These are phyloP conservation scores for Oxyteleia sp. DNA, from an alignment of 2,888 invertebrate species.

Conservation along the genomic window DNA sequence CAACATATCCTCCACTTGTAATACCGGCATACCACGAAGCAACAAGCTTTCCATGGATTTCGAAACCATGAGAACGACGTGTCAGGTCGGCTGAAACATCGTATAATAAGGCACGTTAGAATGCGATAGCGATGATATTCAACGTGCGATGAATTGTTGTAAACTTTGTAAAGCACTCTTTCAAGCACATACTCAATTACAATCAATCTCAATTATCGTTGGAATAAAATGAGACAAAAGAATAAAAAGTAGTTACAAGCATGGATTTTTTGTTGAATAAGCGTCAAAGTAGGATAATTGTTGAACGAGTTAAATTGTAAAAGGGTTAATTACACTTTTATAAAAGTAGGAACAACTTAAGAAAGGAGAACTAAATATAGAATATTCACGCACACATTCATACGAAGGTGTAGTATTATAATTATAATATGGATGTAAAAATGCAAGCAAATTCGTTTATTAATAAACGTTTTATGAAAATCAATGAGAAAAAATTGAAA, in stretches of 20 bases:
- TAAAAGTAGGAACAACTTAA: neutral
- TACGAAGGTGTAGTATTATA: too few relatives aligned
- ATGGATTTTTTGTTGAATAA: neutral
- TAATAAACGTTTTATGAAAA: neutral
- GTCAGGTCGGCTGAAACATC: slow-evolving; percentile 89
- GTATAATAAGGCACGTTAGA: slow-evolving; percentile 56
- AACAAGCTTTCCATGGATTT: slow-evolving; percentile 88
- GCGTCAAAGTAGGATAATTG: slow-evolving; percentile 1
- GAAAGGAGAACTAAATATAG: neutral
- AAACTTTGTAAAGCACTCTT: neutral
- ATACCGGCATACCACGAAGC: slow-evolving; percentile 85
- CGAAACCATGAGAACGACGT: slow-evolving; percentile 90
- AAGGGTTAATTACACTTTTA: neutral
- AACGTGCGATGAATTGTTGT: neutral
- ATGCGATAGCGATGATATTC: slow-evolving; percentile 35
- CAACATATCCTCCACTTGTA: slow-evolving; percentile 87
- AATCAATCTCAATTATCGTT: slow-evolving; percentile 16
- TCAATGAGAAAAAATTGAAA: too few relatives aligned
- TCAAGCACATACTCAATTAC: slow-evolving; percentile 3
- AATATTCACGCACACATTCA: neutral
- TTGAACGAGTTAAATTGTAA: neutral
- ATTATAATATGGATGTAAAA: too few relatives aligned
- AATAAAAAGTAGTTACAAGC: neutral
- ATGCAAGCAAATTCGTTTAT: too few relatives aligned
- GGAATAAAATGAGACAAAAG: neutral